phyloP scores from a whole-genome alignment of 2,797 vertebrate species.

The Anomalospiza imberbis region DNA sequence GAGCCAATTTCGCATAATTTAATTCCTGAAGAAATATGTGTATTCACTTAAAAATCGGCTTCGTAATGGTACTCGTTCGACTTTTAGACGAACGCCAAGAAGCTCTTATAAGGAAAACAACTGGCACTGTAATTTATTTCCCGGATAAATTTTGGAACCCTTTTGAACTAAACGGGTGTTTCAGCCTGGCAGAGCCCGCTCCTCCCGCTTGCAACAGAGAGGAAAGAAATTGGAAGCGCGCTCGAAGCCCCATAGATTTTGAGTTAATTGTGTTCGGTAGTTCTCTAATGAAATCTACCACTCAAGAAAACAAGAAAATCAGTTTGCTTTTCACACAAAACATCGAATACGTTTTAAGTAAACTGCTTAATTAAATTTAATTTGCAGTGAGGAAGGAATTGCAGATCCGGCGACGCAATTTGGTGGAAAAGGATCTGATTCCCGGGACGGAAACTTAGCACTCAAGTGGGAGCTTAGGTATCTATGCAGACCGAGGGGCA shows the following conservation, averaged over 20 bases:
- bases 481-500: background rate
- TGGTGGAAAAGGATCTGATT: conserved; percentile 34
- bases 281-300: background rate
- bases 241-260: background rate
- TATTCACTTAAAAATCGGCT: background rate
- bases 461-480: conserved; percentile 22
- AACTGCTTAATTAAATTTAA: conserved; percentile 63
- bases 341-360: conserved; percentile 46
- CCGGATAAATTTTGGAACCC: background rate
- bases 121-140: background rate
- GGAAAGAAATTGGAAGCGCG: background rate
- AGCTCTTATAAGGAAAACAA: background rate
- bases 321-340: conserved; percentile 59
- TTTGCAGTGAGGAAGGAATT: conserved; percentile 48
- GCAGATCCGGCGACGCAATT: conserved; percentile 43
- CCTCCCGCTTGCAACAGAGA: background rate
- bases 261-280: background rate
- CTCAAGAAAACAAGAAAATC: conserved; percentile 42
- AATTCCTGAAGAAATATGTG: background rate
- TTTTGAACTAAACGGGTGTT: background rate
- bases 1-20: background rate
- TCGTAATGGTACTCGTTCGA: background rate
- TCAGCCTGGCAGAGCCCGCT: background rate
- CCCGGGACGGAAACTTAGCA: conserved; percentile 25
- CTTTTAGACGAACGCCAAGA: background rate